phyloP scores from a whole-genome alignment of 2,797 vertebrate genomes.

The Ceryle rudis region DNA sequence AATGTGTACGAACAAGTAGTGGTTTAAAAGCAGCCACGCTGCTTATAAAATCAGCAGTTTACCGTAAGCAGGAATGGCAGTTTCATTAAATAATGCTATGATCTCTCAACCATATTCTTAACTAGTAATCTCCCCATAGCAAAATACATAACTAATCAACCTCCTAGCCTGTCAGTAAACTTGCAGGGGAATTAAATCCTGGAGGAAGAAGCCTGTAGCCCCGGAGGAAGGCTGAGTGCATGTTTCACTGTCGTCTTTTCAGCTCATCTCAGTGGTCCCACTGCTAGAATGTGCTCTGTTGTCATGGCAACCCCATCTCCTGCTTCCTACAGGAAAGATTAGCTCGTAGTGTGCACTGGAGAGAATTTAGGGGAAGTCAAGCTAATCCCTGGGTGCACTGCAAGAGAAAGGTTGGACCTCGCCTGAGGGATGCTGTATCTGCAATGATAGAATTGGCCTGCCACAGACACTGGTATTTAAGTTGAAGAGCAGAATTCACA shows the following conservation, averaged over 20 bases:
- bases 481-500: slow-evolving; percentile 83
- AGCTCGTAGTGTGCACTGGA: slow-evolving; percentile 86
- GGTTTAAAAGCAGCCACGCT: slow-evolving; percentile 53
- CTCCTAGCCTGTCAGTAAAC: slow-evolving; percentile 70
- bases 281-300: slow-evolving; percentile 86
- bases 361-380: slow-evolving; percentile 87
- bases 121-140: slow-evolving; percentile 67
- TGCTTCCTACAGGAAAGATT: slow-evolving; percentile 88
- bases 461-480: slow-evolving; percentile 83
- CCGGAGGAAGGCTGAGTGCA: slow-evolving; percentile 78
- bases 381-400: slow-evolving; percentile 86
- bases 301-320: slow-evolving; percentile 87
- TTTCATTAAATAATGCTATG: slow-evolving; percentile 73
- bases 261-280: slow-evolving; percentile 84
- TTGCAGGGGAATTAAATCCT: slow-evolving; percentile 80
- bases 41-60: slow-evolving; percentile 52
- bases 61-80: slow-evolving; percentile 39
- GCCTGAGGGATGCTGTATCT: slow-evolving; percentile 84
- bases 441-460: slow-evolving; percentile 82
- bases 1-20: neutral
- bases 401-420: slow-evolving; percentile 85
- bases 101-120: slow-evolving; percentile 70
- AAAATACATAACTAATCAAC: slow-evolving; percentile 77
- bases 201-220: slow-evolving; percentile 77
- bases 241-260: slow-evolving; percentile 82